A percentile compares a stretch with the other conserved stretches of the same genome.
These are phyloP conservation scores for Hippopotamyrus pictus DNA, from an alignment of 2,797 vertebrate genomes.

Conservation along the genomic window DNA sequence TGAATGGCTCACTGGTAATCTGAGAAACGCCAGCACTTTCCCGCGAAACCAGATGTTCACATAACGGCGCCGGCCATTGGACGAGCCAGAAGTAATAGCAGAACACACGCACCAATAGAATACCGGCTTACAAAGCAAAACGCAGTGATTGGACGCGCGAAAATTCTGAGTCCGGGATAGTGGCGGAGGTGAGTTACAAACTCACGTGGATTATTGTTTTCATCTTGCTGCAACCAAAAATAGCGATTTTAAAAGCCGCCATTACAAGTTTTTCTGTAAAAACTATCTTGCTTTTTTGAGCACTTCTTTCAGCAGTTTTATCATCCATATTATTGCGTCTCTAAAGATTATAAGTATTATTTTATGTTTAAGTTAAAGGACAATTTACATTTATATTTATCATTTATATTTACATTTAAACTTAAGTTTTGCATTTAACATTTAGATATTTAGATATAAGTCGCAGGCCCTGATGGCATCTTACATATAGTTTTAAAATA, in stretches of 20 bases:
- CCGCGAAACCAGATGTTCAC: constrained; percentile 48
- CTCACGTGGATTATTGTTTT: background rate
- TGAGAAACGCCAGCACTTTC: constrained; percentile 39
- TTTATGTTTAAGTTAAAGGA: background rate
- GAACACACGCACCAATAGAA: background rate
- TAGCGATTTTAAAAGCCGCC: background rate
- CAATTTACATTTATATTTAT: too few species aligned
- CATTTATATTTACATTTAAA: too few species aligned
- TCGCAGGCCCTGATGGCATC: too few species aligned
- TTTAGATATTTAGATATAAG: too few species aligned
- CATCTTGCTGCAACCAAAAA: background rate
- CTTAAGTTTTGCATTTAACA: too few species aligned
- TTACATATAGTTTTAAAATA: too few species aligned
- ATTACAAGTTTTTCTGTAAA: background rate
- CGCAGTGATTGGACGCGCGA: background rate
- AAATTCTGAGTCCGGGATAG: background rate
- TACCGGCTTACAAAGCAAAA: background rate
- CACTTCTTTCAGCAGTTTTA: background rate
- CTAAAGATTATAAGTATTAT: background rate
- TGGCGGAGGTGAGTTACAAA: background rate
- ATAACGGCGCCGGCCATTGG: constrained; percentile 39
- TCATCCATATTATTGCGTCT: background rate
- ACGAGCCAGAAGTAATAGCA: background rate
- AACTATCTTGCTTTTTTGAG: background rate
- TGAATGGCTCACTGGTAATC: background rate